Conservation (phyloP, 2,797 vertebrate genomes). For the Holocentrus rufus region DNA sequence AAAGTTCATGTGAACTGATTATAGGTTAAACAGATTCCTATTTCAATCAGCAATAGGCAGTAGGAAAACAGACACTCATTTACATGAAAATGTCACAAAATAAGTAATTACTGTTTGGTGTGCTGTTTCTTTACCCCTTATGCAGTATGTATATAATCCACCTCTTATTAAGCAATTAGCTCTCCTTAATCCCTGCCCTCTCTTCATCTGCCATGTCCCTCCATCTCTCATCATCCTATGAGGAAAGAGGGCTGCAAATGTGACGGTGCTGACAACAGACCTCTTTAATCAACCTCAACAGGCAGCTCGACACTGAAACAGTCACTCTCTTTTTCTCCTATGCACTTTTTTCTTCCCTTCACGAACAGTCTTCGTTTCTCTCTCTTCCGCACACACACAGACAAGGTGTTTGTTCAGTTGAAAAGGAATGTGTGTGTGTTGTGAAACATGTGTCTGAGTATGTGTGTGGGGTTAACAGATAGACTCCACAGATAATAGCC, state of each 20-base stretch:
- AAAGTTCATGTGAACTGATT: neutral
- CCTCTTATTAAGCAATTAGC: constrained; percentile 53
- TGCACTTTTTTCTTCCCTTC: constrained; percentile 8
- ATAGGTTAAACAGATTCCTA: too few species aligned
- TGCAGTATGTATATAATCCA: constrained; percentile 9
- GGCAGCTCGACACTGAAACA: constrained; percentile 35
- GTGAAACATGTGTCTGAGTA: constrained; percentile 60
- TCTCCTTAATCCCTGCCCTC: constrained; percentile 42
- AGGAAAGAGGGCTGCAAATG: constrained; percentile 52
- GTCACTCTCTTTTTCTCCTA: constrained; percentile 38
- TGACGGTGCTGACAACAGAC: constrained; percentile 71
- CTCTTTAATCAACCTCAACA: constrained; percentile 65
- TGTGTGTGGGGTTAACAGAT: constrained; percentile 64
- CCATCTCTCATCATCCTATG: constrained; percentile 60
- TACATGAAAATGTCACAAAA: too few species aligned
- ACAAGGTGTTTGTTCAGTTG: constrained; percentile 68
- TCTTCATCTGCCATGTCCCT: constrained; percentile 32
- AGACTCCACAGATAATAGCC: constrained; percentile 67
- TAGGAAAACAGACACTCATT: too few species aligned
- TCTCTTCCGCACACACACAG: constrained; percentile 46
- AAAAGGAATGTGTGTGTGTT: constrained; percentile 70
- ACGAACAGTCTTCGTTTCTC: constrained; percentile 33
- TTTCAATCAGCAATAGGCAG: too few species aligned
- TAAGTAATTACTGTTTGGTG: neutral
- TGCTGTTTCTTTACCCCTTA: neutral